Evolutionary conservation across 2,113 vertebrate species (phyloP).

Genomic region (Sula dactylatra): DNA sequence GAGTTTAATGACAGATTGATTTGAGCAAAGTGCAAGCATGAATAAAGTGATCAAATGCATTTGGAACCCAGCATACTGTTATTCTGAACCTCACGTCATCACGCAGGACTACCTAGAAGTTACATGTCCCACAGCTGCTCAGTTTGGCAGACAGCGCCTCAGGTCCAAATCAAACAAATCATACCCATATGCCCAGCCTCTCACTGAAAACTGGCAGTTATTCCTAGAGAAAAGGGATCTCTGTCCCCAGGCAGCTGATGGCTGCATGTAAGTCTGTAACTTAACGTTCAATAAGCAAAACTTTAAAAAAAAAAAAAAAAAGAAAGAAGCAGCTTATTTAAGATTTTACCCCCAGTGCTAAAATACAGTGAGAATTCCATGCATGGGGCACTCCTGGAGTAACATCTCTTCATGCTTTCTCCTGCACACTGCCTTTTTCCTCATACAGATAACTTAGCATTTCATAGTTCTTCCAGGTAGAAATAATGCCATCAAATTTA

Average conservation of each 20-base stretch:
- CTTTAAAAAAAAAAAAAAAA: too few relatives aligned
- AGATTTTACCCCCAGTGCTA: neutral
- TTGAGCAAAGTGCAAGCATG: neutral
- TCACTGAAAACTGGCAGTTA: neutral
- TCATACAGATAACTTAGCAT: neutral
- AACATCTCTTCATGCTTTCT: neutral
- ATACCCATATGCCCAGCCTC: neutral
- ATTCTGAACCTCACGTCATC: neutral
- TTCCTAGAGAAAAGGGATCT: neutral
- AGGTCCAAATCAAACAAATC: neutral
- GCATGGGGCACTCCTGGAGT: neutral
- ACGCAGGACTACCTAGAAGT: neutral
- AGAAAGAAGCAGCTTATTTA: too few relatives aligned
- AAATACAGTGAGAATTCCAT: neutral
- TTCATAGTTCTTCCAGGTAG: neutral
- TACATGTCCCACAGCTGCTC: neutral
- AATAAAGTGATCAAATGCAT: neutral
- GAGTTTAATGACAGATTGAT: neutral
- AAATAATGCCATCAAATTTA: neutral
- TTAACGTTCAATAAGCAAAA: neutral
- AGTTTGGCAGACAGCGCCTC: neutral
- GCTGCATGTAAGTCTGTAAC: neutral
- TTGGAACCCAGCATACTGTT: neutral
- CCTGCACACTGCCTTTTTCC: neutral
- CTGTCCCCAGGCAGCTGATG: neutral